Base-by-base conservation (phyloP, 2,113 vertebrate genomes). In the Rhynchomys soricoides region DNA sequence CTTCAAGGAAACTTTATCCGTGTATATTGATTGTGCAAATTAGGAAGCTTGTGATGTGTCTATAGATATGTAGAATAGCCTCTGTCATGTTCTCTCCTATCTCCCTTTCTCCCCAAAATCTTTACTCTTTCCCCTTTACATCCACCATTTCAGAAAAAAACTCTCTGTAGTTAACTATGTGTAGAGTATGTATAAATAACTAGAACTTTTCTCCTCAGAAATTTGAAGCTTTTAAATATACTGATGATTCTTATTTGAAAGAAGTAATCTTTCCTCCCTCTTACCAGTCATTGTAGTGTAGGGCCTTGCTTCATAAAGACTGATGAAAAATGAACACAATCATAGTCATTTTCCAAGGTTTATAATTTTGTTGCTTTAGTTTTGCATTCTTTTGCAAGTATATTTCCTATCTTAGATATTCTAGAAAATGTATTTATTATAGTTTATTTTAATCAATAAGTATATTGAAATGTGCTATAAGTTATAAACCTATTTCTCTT, bases 31-130 rank as follows among this genome's bases (percentile, higher is more conserved):
- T 16, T 15, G n/a, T 82, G 3, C 79, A 59, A 83, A 83, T 52
- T 16, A 40, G 26, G 79, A 24, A 9, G 15, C 48, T 34, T 64
- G 6, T 48, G 43, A 37, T 50, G 3, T 86, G 17, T 52, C 22
- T 24, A 10, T 10, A 87, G 6, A 21, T 57, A 0, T n/a, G 34
- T 52, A 16, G 52, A 24, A 7, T 24, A 37, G 3, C 7, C 9
- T 70, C 37, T 22, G 1, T 1, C 21, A 52, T 37, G 4, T 1
- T 7, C 2, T 34, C 21, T 9, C 21, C 10, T 52, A 16, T 34
- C 19, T 26, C 2, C 59, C 9, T 37, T 86, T 68, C 5, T 48
- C 9, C 10, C 17, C 43, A 21, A 19, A 0, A 19, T 48, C 29
- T 86, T 29, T 7, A 29, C 9, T 26, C 3, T 9, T 55, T 7